Conservation (phyloP, 2,113 vertebrate species). For the Aphyosemion australe region DNA sequence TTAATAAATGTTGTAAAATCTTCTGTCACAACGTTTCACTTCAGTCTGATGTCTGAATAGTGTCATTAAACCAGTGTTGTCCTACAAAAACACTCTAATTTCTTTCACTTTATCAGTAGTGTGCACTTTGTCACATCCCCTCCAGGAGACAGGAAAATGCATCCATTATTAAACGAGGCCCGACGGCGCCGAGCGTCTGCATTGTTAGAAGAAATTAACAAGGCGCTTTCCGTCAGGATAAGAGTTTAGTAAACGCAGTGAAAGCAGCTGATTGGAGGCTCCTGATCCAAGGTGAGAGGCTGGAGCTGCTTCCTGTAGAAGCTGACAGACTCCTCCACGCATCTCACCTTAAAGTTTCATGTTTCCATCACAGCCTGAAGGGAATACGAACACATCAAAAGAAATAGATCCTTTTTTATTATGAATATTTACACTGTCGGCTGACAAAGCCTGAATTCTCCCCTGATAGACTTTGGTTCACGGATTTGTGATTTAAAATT, state of each 20-base stretch:
- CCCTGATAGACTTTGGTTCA: slow-evolving; percentile 27
- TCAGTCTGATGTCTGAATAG: not conserved
- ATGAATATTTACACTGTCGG: slow-evolving; percentile 43
- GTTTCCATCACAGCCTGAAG: slow-evolving; percentile 57
- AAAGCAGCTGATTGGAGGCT: slow-evolving; percentile 37
- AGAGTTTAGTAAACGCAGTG: slow-evolving; percentile 52
- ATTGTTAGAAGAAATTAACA: slow-evolving; percentile 72
- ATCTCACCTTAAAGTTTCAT: slow-evolving; percentile 51
- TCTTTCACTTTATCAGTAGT: slow-evolving; percentile 43
- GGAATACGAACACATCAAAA: slow-evolving; percentile 61
- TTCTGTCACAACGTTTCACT: not conserved
- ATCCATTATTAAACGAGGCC: slow-evolving; percentile 69
- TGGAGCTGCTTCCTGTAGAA: slow-evolving; percentile 28
- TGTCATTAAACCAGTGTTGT: slow-evolving; percentile 19
- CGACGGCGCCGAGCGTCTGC: slow-evolving; percentile 36
- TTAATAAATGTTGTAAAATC: too few species aligned
- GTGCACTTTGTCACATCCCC: slow-evolving; percentile 47
- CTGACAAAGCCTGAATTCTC: slow-evolving; percentile 37
- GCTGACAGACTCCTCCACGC: slow-evolving; percentile 22
- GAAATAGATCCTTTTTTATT: slow-evolving; percentile 43
- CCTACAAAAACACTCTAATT: slow-evolving; percentile 43
- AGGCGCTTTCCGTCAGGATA: slow-evolving; percentile 62
- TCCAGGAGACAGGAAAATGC: slow-evolving; percentile 54
- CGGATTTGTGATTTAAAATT: slow-evolving; percentile 61
- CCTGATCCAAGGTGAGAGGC: slow-evolving; percentile 39